phyloP scores from a whole-genome alignment of 2,888 invertebrate species.

The Melinopterus prodromus region DNA sequence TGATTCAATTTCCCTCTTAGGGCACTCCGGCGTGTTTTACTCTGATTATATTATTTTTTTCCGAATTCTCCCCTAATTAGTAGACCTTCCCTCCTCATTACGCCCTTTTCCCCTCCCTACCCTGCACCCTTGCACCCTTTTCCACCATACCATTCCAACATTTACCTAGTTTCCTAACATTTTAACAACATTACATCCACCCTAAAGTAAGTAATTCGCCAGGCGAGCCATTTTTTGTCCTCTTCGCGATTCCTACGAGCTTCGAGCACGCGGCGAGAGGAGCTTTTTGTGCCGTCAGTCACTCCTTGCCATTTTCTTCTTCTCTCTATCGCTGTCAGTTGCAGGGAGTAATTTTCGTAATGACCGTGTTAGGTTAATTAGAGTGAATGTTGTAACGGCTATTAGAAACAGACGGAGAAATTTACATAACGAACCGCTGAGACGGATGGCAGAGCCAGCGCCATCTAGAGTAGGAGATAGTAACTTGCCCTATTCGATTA shows the following conservation, averaged over 20 bases:
- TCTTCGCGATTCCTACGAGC: background rate
- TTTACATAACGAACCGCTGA: conserved; percentile 51
- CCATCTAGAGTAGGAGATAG: no score
- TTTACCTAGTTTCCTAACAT: background rate
- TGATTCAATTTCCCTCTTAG: background rate
- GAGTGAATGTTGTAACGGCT: conserved; percentile 52
- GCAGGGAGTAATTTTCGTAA: conserved; percentile 52
- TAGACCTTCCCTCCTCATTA: background rate
- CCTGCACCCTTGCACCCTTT: background rate
- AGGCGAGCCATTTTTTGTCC: background rate
- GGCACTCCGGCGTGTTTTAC: background rate
- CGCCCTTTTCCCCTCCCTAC: background rate
- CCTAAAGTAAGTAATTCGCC: background rate
- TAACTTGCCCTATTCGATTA: no score
- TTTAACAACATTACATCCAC: background rate
- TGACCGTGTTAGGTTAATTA: conserved; percentile 53
- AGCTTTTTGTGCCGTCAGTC: background rate
- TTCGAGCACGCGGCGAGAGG: background rate
- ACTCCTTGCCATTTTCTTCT: conserved; percentile 10
- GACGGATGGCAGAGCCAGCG: conserved; percentile 6
- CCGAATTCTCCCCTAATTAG: background rate
- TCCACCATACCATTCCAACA: no score
- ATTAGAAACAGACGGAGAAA: conserved; percentile 51
- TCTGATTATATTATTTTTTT: background rate
- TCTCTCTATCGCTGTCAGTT: background rate